These are phyloP conservation scores for Nautilus pompilius DNA, from an alignment of 1,140 invertebrate genomes.

Conservation along the genomic window DNA sequence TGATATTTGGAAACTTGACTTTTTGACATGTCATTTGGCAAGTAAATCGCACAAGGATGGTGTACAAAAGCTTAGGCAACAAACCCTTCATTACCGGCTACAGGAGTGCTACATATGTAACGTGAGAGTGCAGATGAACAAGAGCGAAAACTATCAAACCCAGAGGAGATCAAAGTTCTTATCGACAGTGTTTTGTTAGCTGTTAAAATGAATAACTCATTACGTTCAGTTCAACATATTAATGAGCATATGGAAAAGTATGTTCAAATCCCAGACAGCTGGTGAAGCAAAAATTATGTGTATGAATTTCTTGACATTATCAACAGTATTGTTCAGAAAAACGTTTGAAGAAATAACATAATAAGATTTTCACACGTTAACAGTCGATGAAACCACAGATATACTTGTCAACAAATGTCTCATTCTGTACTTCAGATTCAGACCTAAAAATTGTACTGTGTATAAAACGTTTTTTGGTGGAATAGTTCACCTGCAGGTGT, in stretches of 20 bases:
- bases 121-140: background rate
- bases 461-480: background rate
- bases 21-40: background rate
- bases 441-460: background rate
- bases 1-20: background rate
- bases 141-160: background rate
- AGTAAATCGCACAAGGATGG: background rate
- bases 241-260: no score
- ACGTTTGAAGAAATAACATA: background rate
- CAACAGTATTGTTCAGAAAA: background rate
- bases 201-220: background rate
- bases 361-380: background rate
- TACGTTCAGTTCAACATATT: background rate
- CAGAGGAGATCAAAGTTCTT: background rate
- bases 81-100: background rate
- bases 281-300: background rate
- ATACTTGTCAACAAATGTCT: background rate
- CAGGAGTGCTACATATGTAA: background rate
- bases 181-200: background rate
- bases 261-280: background rate
- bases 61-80: background rate
- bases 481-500: background rate
- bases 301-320: background rate
- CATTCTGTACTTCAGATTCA: background rate
- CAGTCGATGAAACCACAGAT: background rate